Evolutionary conservation across 2,113 vertebrate species (phyloP).

Genomic region (Heterocephalus glaber): DNA sequence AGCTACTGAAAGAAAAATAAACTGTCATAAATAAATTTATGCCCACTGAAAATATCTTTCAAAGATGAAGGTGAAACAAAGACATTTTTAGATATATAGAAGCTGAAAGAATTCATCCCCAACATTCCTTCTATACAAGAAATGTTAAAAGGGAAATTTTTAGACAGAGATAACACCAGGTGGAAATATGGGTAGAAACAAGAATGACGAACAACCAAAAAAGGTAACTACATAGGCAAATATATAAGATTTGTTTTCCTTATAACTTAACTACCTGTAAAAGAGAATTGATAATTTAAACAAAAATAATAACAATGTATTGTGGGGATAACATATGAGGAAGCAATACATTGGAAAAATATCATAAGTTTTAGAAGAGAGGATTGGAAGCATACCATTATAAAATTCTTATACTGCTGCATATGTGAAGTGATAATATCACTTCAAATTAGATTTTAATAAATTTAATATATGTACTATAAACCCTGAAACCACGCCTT

Average conservation of each 20-base stretch:
- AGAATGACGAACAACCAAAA: background rate
- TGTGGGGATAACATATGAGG: background rate
- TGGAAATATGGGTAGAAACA: background rate
- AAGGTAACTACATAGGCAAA: background rate
- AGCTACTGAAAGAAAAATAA: background rate
- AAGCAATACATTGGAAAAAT: background rate
- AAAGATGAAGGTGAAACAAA: constrained; percentile 2
- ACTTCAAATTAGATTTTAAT: background rate
- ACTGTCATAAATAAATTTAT: constrained; percentile 22
- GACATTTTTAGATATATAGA: background rate
- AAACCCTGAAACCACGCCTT: background rate
- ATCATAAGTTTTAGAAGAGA: background rate
- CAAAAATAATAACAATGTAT: constrained; percentile 22
- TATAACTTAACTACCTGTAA: background rate
- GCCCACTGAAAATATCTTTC: background rate
- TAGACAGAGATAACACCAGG: background rate
- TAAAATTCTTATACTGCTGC: background rate
- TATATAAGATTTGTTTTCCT: constrained; percentile 1
- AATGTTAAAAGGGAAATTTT: constrained; percentile 26
- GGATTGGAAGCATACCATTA: background rate
- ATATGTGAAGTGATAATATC: background rate
- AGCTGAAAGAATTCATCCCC: constrained; percentile 14
- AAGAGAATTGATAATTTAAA: constrained; percentile 33
- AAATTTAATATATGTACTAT: background rate
- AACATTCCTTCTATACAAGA: background rate